Evolutionary conservation across 2,888 invertebrate genomes (phyloP).

Genomic region (Pimpla rufipes): DNA sequence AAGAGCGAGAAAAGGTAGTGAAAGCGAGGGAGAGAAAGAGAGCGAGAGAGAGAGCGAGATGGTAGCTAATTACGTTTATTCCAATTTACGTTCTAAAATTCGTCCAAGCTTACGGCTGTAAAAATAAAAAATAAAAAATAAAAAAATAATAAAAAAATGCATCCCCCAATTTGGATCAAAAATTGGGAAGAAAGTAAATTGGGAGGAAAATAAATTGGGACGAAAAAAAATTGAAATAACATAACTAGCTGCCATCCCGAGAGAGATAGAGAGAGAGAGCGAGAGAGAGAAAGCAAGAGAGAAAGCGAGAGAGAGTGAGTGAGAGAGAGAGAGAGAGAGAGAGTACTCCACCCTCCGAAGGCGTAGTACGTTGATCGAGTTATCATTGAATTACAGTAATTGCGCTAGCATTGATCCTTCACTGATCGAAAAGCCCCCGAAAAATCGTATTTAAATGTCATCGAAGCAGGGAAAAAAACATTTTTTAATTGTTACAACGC

Average conservation of each 20-base stretch:
- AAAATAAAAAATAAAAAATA: no score
- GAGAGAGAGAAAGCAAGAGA: constrained; percentile 53
- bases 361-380: constrained; percentile 72
- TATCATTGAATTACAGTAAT: constrained; percentile 66
- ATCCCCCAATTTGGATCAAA: no score
- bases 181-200: no score
- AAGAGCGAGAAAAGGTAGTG: constrained; percentile 49
- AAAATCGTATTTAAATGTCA: constrained; percentile 12
- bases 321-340: constrained; percentile 56
- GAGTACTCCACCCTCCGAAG: constrained; percentile 75
- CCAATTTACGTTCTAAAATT: no score
- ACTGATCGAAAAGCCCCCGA: constrained; percentile 14
- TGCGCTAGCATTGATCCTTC: constrained; percentile 47
- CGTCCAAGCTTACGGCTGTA: no score
- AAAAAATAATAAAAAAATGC: no score
- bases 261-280: constrained; percentile 54
- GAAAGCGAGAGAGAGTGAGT: constrained; percentile 51
- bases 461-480: constrained; percentile 41
- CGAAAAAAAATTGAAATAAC: no score
- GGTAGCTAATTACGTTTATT: no score
- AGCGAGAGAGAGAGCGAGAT: constrained; percentile 45
- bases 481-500: constrained; percentile 15
- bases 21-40: constrained; percentile 51
- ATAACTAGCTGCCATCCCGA: no score
- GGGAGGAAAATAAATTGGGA: no score